Evolutionary conservation across 2,888 invertebrate species (phyloP).

Genomic region (Microdon myrmicae): DNA sequence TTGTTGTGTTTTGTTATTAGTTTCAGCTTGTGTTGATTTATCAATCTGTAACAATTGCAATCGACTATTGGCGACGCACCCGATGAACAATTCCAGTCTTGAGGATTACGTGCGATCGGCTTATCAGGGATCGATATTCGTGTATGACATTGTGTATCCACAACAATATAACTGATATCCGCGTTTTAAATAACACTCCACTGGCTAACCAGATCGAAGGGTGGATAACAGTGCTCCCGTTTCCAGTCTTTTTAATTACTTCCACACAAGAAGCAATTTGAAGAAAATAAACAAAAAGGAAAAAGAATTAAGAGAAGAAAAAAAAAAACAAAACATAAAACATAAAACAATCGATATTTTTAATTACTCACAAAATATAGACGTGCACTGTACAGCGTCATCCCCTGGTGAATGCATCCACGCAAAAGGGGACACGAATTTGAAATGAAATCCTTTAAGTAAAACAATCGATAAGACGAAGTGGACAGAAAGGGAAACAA

Average conservation of each 20-base stretch:
- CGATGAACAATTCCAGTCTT: too few relatives aligned
- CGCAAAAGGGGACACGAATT: conserved; percentile 16
- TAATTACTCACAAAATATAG: conserved; percentile 45
- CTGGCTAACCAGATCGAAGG: conserved; percentile 41
- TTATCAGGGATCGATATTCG: too few relatives aligned
- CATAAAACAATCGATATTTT: conserved; percentile 51
- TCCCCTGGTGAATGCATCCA: conserved; percentile 33
- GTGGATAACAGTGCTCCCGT: conserved; percentile 33
- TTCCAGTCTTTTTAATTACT: conserved; percentile 38
- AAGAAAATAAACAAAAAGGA: conserved; percentile 10
- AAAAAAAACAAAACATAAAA: too few relatives aligned
- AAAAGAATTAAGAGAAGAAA: too few relatives aligned
- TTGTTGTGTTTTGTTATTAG: too few relatives aligned
- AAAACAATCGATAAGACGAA: conserved; percentile 25
- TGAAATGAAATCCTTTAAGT: conserved; percentile 42
- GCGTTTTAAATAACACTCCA: conserved; percentile 39
- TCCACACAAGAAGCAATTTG: conserved; percentile 35
- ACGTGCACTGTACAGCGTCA: conserved; percentile 14
- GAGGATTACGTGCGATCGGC: too few relatives aligned
- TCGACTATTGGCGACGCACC: too few relatives aligned
- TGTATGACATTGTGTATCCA: too few relatives aligned
- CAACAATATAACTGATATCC: too few relatives aligned
- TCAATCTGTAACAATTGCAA: too few relatives aligned
- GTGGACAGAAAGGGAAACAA: conserved; percentile 6
- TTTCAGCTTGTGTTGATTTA: too few relatives aligned